Evolutionary conservation across 2,888 invertebrate genomes (phyloP).

Genomic region (Chymomyza procnemis): DNA sequence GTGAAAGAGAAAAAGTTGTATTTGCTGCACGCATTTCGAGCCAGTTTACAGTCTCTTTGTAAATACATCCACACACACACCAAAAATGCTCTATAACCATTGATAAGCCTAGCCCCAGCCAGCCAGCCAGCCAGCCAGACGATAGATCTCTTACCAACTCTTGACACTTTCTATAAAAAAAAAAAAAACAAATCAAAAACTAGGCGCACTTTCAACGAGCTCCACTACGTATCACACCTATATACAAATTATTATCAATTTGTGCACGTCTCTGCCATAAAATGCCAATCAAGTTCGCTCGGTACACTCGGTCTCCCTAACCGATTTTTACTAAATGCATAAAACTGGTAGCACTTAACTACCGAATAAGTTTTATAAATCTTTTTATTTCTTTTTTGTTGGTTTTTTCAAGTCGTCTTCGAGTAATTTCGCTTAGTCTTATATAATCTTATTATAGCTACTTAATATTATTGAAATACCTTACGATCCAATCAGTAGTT

Average conservation of each 20-base stretch:
- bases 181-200: too few species aligned
- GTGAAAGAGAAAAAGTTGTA: not conserved
- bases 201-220: too few species aligned
- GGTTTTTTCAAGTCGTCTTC: not conserved
- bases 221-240: conserved; percentile 36
- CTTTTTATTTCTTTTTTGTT: too few species aligned
- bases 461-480: too few species aligned
- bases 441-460: too few species aligned
- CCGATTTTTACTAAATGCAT: not conserved
- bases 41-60: not conserved
- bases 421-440: not conserved
- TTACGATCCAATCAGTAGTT: too few species aligned
- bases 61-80: not conserved
- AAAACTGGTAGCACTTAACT: not conserved
- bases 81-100: not conserved
- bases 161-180: conserved; percentile 52
- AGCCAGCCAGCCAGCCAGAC: not conserved
- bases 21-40: not conserved
- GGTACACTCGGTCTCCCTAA: not conserved
- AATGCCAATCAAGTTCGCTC: conserved; percentile 30
- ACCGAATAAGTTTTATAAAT: not conserved
- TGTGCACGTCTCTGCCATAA: conserved; percentile 62
- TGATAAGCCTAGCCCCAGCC: not conserved
- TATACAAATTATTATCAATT: conserved; percentile 60
- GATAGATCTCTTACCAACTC: not conserved